These are phyloP conservation scores for Drosophila prostipennis DNA, from an alignment of 2,888 invertebrate species.

Conservation along the genomic window DNA sequence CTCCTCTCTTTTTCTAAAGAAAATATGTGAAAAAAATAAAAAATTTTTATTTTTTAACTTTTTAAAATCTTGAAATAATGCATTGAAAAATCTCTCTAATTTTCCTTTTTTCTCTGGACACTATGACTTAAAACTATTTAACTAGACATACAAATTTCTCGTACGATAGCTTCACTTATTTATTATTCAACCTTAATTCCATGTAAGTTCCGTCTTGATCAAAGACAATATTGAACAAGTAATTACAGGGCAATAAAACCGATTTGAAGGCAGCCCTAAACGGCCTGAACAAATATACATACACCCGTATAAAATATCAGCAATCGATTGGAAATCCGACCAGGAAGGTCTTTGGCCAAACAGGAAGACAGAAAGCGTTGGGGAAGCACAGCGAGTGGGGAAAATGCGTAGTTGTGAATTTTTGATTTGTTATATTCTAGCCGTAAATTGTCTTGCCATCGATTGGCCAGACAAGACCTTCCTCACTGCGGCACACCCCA, in stretches of 20 bases:
- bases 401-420: conserved; percentile 34
- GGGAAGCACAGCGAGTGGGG: conserved; percentile 9
- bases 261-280: conserved; percentile 20
- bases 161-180: neutral
- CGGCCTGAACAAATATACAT: conserved; percentile 18
- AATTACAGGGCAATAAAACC: conserved; percentile 45
- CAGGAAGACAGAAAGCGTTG: conserved; percentile 17
- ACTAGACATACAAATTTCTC: too few relatives aligned
- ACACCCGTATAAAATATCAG: neutral
- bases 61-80: too few relatives aligned
- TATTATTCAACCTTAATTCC: neutral
- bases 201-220: conserved; percentile 9
- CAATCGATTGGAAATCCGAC: conserved; percentile 18
- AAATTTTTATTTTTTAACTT: too few relatives aligned
- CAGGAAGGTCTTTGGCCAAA: conserved; percentile 28
- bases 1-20: too few relatives aligned
- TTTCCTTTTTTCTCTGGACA: too few relatives aligned
- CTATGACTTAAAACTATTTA: too few relatives aligned
- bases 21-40: too few relatives aligned
- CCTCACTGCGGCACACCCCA: conserved; percentile 26
- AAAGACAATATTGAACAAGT: conserved; percentile 33
- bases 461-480: conserved; percentile 38
- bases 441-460: conserved; percentile 37
- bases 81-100: too few relatives aligned
- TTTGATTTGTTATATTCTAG: conserved; percentile 26